phyloP scores from a whole-genome alignment of 2,797 vertebrate genomes.

The Propithecus deckenii region DNA sequence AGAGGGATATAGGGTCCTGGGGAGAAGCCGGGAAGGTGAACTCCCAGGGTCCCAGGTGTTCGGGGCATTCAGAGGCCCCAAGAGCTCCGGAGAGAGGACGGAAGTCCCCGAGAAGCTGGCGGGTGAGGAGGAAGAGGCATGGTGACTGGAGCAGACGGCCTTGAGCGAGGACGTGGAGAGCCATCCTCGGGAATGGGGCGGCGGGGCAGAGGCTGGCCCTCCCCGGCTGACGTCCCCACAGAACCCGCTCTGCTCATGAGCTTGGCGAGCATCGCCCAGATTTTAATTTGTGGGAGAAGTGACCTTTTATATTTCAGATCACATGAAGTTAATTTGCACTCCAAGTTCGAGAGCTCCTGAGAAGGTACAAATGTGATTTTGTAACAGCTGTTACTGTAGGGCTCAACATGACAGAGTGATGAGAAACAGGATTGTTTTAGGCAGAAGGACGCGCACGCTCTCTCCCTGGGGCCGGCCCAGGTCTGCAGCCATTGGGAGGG shows the following conservation, averaged over 20 bases:
- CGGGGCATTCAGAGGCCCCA: rapidly evolving
- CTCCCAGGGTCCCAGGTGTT: neutral
- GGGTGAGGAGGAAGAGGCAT: neutral
- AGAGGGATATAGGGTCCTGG: rapidly evolving
- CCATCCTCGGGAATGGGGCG: rapidly evolving
- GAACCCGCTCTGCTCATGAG: neutral
- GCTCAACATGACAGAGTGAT: neutral
- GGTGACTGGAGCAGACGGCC: neutral
- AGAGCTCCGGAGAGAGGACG: neutral
- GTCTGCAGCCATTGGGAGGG: neutral
- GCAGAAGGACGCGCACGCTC: neutral
- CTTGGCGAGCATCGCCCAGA: constrained; percentile 29
- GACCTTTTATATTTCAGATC: constrained; percentile 81
- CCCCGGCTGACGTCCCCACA: neutral
- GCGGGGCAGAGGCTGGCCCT: neutral
- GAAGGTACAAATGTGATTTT: constrained; percentile 76
- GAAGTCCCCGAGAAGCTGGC: rapidly evolving
- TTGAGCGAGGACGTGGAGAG: neutral
- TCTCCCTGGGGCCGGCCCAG: neutral
- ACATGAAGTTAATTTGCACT: constrained; percentile 80
- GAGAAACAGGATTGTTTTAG: constrained; percentile 21
- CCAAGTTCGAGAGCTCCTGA: constrained; percentile 77
- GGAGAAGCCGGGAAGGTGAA: too few relatives aligned
- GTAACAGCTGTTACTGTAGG: constrained; percentile 64
- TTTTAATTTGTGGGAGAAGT: constrained; percentile 52